These are phyloP conservation scores for Coenobita brevimanus DNA, from an alignment of 1,140 invertebrate species.

Conservation along the genomic window DNA sequence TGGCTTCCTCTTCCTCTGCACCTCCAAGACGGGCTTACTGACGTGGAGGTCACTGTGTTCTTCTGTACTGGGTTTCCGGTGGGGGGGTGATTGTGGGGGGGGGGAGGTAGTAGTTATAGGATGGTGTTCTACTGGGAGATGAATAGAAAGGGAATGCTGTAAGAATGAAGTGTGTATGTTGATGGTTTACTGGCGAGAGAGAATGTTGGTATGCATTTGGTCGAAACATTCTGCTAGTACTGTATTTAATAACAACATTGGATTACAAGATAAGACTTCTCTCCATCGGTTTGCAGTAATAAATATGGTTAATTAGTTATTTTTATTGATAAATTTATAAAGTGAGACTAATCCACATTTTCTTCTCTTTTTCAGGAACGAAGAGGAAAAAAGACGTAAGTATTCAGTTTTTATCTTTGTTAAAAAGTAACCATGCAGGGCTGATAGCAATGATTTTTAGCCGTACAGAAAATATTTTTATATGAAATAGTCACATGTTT, in stretches of 20 bases:
- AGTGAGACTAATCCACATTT: constrained; percentile 1
- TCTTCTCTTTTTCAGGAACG: constrained; percentile 42
- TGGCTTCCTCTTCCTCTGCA: no score
- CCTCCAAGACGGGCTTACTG: no score
- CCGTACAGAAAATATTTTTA: background rate
- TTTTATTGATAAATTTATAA: background rate
- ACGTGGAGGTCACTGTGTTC: no score
- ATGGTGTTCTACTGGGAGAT: no score
- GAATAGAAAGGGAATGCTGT: no score
- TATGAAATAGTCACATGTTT: background rate
- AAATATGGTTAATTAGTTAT: background rate
- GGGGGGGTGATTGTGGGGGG: no score
- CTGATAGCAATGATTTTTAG: no score
- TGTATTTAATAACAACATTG: no score
- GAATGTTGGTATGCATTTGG: no score
- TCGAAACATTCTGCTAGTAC: no score
- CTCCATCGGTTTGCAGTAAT: background rate
- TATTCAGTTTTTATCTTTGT: background rate
- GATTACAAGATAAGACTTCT: background rate
- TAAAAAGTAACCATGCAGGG: background rate
- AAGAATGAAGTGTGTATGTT: background rate
- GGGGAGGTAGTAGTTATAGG: no score
- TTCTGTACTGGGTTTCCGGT: no score
- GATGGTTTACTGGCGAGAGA: background rate
- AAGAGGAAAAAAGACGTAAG: constrained; percentile 60